phyloP scores from a whole-genome alignment of 2,888 invertebrate species.

The Tetrapedia diversipes region DNA sequence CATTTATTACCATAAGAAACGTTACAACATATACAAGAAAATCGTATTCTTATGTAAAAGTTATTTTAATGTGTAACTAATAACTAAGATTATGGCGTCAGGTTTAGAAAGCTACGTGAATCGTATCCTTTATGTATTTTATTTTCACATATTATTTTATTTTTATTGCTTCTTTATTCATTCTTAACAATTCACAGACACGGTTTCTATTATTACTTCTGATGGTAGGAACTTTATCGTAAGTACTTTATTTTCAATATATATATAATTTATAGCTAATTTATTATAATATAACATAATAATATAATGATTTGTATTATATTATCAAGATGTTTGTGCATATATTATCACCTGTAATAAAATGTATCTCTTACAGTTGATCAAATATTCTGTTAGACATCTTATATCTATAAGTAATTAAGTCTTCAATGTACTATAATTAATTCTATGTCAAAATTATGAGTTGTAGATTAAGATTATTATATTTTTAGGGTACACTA shows the following conservation, averaged over 20 bases:
- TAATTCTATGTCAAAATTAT: not conserved
- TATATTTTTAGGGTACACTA: slow-evolving; percentile 90
- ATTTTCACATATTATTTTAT: not conserved
- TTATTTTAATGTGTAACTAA: slow-evolving; percentile 37
- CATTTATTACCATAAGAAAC: slow-evolving; percentile 3
- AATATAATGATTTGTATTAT: too few relatives aligned
- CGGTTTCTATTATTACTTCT: slow-evolving; percentile 97
- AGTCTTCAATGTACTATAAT: not conserved
- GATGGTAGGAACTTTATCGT: slow-evolving; percentile 98
- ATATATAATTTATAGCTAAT: not conserved
- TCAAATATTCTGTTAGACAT: not conserved
- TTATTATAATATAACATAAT: not conserved
- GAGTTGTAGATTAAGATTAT: slow-evolving; percentile 5
- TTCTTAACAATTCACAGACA: slow-evolving; percentile 84
- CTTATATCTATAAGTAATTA: not conserved
- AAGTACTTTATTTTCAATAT: slow-evolving; percentile 78
- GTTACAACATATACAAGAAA: slow-evolving; percentile 1
- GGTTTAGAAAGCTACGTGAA: slow-evolving; percentile 94
- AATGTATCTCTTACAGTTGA: not conserved
- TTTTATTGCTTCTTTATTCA: slow-evolving; percentile 26
- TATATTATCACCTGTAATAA: not conserved
- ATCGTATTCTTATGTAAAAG: slow-evolving; percentile 20
- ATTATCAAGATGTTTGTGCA: not conserved
- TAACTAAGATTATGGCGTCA: slow-evolving; percentile 87
- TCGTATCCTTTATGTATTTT: slow-evolving; percentile 85